Base-by-base conservation (phyloP, 2,888 invertebrate genomes). In the Drosophila diplacantha region DNA sequence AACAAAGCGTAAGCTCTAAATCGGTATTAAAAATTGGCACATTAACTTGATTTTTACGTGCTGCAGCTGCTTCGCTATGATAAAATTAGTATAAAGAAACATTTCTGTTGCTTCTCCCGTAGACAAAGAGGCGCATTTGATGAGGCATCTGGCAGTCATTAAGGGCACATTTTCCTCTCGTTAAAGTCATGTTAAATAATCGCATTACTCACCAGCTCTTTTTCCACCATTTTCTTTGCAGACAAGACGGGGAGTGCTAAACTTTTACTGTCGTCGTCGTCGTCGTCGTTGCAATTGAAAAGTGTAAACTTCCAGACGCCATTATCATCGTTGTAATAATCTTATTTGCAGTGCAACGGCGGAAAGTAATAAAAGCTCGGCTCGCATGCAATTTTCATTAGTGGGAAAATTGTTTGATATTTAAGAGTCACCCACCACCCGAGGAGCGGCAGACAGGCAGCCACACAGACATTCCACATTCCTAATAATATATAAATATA, bases 361-460 rank as follows among this genome's bases (percentile, higher is more conserved):
- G 39, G 29, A 54, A 64, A 51, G 56, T 55, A 66, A 52, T 50
- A 53, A 38, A 64, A 56, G 64, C 61, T 63, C 67, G 64, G 64
- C 68, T 75, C 72, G 73, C 64, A 72, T 75, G 73, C 73, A 74
- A 63, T 79, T 77, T 76, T 79, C 70, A 75, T 72, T 63, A 70
- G 70, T 64, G 63, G 26, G 72, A 72, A 77, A 75, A 79, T 74
- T 76, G 69, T 73, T 62, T 55, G 51, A 68, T 37, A 55, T 56
- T 54, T 44, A 61, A 67, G 43, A 37, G 35, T 47, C 60, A 50
- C 5, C 22, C 60, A 50, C 5, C 43, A 54, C 3, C 44, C 54
- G 32, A 64, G 53, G 46, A 43, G 22, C 46, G 29, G 24, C 41
- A 20, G 22, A 12, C 20, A 32, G 63, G 64, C 61, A 58, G 24